Conservation (phyloP, 1,140 invertebrate species). For the Drosophila pachea region DNA sequence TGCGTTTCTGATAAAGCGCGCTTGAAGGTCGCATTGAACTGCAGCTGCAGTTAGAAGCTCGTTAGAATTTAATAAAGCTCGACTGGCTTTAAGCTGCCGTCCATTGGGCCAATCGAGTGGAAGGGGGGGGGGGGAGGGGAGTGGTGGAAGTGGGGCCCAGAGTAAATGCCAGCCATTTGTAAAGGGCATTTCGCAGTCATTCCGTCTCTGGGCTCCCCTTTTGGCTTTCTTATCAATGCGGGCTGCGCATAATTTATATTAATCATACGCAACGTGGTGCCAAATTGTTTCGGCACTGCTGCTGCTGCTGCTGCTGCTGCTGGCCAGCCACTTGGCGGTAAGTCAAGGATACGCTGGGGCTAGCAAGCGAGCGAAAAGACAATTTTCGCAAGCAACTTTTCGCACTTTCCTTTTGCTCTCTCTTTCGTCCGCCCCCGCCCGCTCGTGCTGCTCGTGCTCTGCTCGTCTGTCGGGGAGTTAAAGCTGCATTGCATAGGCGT, state of each 20-base stretch:
- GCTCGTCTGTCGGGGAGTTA: constrained; percentile 6
- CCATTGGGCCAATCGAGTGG: too few relatives aligned
- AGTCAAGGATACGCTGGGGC: constrained; percentile 30
- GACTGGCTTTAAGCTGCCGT: background rate
- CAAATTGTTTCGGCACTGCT: constrained; percentile 52
- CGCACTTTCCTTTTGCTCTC: background rate
- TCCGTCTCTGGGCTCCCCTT: background rate
- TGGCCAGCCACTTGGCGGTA: constrained; percentile 22
- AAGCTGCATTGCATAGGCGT: too few relatives aligned
- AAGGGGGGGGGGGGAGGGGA: too few relatives aligned
- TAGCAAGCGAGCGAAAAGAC: background rate
- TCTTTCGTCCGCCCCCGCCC: background rate
- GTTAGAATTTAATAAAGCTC: background rate
- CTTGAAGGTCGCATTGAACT: background rate
- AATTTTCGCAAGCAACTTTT: background rate
- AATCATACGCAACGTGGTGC: constrained; percentile 68
- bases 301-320: constrained; percentile 1
- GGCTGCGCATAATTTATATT: constrained; percentile 62
- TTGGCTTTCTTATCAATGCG: background rate
- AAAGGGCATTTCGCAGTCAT: background rate
- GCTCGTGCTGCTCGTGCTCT: too few relatives aligned
- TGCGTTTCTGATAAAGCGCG: constrained; percentile 2
- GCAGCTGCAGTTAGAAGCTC: background rate
- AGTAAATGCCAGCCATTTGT: too few relatives aligned
- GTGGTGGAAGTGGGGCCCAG: too few relatives aligned